Conservation (phyloP, 1,140 invertebrate genomes). For the Colletes latitarsis region DNA sequence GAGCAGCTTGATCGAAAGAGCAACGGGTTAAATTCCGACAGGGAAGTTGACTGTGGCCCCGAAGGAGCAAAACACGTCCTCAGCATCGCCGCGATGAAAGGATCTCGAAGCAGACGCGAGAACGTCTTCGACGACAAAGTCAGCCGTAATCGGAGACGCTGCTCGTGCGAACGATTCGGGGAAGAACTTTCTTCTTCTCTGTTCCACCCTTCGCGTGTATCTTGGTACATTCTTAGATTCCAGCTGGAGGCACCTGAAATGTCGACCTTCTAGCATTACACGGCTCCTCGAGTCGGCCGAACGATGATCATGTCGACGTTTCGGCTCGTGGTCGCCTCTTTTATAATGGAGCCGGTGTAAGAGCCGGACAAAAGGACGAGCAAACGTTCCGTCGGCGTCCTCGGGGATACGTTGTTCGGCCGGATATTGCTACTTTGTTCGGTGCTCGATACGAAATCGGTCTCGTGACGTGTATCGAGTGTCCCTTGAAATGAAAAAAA, state of each 20-base stretch:
- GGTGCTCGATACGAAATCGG: background rate
- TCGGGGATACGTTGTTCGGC: background rate
- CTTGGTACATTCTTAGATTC: conserved; percentile 3
- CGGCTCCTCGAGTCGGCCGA: conserved; percentile 21
- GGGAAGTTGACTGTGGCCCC: no score
- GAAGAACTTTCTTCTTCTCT: conserved; percentile 16
- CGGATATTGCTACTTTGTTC: conserved; percentile 4
- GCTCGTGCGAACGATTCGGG: conserved; percentile 29
- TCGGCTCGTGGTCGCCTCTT: conserved; percentile 23
- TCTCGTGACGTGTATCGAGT: background rate
- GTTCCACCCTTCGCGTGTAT: background rate
- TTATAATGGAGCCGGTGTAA: conserved; percentile 23
- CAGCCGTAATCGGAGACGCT: conserved; percentile 47
- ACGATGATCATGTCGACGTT: conserved; percentile 46
- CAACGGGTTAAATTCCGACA: no score
- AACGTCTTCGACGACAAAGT: conserved; percentile 41
- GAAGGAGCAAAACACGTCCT: background rate
- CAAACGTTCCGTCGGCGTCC: conserved; percentile 20
- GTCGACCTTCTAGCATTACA: conserved; percentile 58
- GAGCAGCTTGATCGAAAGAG: no score
- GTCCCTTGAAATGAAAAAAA: background rate
- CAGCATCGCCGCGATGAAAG: background rate
- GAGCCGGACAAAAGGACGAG: conserved; percentile 3
- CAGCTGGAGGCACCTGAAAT: conserved; percentile 6
- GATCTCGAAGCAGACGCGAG: conserved; percentile 3